These are phyloP conservation scores for Suncus etruscus DNA, from an alignment of 2,113 vertebrate species.

Conservation along the genomic window DNA sequence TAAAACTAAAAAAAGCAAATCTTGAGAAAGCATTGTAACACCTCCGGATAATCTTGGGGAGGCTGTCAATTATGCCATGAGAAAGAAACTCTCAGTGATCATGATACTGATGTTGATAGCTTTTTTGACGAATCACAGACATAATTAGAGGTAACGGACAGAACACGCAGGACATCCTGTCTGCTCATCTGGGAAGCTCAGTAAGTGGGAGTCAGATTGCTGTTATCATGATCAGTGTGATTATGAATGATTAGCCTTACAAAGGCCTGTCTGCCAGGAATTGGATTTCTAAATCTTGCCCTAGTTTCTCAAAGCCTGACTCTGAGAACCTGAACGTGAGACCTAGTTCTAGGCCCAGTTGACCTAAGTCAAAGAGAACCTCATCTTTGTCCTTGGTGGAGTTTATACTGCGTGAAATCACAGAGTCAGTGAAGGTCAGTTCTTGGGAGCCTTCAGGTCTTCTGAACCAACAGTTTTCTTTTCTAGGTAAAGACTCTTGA, in stretches of 20 bases:
- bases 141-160: too few relatives aligned
- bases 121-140: too few relatives aligned
- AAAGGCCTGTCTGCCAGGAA: background rate
- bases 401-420: accelerated
- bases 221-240: background rate
- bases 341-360: background rate
- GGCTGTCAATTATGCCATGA: background rate
- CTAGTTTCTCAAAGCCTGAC: background rate
- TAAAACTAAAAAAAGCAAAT: too few relatives aligned
- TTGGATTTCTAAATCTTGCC: background rate
- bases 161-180: background rate
- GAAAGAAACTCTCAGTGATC: background rate
- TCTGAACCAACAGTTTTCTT: background rate
- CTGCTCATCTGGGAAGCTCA: background rate
- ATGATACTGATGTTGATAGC: too few relatives aligned
- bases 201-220: background rate
- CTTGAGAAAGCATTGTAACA: background rate
- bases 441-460: background rate
- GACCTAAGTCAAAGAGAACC: background rate
- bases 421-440: background rate
- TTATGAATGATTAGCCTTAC: background rate
- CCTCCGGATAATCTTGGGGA: background rate
- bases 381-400: background rate
- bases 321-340: background rate
- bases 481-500: background rate